Percentiles rank a stretch among this genome's conserved stretches.
Evolutionary conservation across 2,888 invertebrate genomes (phyloP).

Genomic region (Drosophila anomelani): DNA sequence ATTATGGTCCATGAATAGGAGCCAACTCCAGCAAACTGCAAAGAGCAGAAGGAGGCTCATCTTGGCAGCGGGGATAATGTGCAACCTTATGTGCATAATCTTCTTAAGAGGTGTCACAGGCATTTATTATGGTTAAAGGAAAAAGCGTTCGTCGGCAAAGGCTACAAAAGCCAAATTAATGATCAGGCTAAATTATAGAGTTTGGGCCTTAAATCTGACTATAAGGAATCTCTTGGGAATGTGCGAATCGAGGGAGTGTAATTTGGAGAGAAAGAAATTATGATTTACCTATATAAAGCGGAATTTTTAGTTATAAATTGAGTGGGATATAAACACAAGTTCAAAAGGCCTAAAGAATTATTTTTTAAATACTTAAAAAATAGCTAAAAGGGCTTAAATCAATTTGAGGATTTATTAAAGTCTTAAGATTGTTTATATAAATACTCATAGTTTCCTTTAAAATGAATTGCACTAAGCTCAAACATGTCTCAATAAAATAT

Average conservation of each 20-base stretch:
- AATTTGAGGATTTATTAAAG: too few relatives aligned
- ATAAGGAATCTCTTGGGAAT: slow-evolving; percentile 17
- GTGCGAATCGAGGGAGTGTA: slow-evolving; percentile 11
- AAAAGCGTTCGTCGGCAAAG: neutral
- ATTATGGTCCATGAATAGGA: slow-evolving; percentile 59
- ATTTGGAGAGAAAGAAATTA: neutral
- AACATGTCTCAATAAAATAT: neutral
- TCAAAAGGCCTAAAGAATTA: neutral
- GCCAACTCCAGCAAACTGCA: neutral
- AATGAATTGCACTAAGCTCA: too few relatives aligned
- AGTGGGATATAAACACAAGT: neutral
- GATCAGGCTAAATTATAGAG: slow-evolving; percentile 42
- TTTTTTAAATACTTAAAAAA: neutral
- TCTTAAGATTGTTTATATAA: neutral
- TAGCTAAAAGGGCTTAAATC: neutral
- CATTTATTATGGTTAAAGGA: slow-evolving; percentile 34
- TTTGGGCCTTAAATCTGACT: slow-evolving; percentile 1
- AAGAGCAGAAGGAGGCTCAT: slow-evolving; percentile 3
- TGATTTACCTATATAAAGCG: neutral
- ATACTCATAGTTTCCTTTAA: neutral
- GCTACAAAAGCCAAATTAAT: slow-evolving; percentile 46
- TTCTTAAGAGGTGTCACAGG: slow-evolving; percentile 51
- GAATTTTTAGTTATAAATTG: neutral
- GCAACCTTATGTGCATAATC: slow-evolving; percentile 53
- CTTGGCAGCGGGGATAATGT: slow-evolving; percentile 46